A percentile compares a stretch with the other conserved stretches of the same genome.
These are phyloP conservation scores for Congeria kusceri DNA, from an alignment of 2,888 invertebrate species.

Conservation along the genomic window DNA sequence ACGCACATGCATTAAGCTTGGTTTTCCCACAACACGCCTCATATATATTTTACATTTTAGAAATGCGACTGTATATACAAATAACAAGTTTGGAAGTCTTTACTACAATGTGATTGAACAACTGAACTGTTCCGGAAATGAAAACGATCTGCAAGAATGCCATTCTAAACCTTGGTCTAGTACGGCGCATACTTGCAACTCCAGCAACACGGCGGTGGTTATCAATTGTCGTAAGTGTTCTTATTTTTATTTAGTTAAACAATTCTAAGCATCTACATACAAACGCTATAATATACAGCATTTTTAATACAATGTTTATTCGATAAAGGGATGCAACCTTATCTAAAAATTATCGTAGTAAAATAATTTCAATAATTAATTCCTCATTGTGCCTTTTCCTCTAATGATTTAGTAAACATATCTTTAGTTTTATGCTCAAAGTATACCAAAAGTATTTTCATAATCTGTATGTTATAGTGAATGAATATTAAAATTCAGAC, in stretches of 20 bases:
- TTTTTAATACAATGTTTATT: too few relatives aligned
- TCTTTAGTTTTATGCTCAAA: too few relatives aligned
- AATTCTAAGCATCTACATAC: too few relatives aligned
- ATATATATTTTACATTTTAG: neutral
- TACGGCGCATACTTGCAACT: neutral
- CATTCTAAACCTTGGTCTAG: neutral
- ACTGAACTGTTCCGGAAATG: slow-evolving; percentile 19
- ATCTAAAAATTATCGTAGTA: too few relatives aligned
- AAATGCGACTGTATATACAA: neutral
- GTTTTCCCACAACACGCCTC: too few relatives aligned
- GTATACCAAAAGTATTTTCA: too few relatives aligned
- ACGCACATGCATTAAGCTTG: too few relatives aligned
- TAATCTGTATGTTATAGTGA: too few relatives aligned
- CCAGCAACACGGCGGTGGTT: neutral
- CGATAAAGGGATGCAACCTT: too few relatives aligned
- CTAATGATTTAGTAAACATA: too few relatives aligned
- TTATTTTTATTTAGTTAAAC: neutral
- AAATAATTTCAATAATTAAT: neutral
- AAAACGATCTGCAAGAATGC: slow-evolving; percentile 23
- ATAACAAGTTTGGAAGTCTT: neutral
- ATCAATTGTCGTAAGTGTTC: neutral
- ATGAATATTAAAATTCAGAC: too few relatives aligned
- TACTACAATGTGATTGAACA: slow-evolving; percentile 4
- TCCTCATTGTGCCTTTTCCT: too few relatives aligned
- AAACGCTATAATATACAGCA: neutral